These are phyloP conservation scores for Eubasilissa regina DNA, from an alignment of 1,140 invertebrate species.

Conservation along the genomic window DNA sequence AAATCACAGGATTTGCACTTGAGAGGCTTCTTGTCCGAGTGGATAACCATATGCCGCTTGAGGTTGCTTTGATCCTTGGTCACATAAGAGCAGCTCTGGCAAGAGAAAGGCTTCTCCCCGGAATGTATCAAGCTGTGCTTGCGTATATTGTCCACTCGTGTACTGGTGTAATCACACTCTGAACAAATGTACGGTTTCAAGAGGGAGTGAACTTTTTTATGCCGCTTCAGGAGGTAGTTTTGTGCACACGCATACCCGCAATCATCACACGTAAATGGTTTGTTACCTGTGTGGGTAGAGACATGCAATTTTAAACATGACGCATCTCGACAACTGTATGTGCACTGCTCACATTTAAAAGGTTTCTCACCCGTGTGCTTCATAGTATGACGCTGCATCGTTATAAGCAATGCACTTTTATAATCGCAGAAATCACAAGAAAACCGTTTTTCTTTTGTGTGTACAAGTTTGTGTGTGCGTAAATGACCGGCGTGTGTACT, in stretches of 20 bases:
- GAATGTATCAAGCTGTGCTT: constrained; percentile 3
- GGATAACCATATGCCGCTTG: constrained; percentile 11
- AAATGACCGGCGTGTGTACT: constrained; percentile 2
- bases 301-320: neutral
- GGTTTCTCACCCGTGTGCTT: constrained; percentile 11
- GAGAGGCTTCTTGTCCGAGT: constrained; percentile 8
- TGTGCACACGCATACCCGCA: neutral
- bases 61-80: neutral
- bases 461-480: constrained; percentile 15
- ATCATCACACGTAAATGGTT: constrained; percentile 13
- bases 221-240: neutral
- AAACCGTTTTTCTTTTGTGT: constrained; percentile 18
- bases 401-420: constrained; percentile 8
- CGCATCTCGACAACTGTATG: neutral
- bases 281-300: neutral
- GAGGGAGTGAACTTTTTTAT: constrained; percentile 4
- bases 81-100: neutral
- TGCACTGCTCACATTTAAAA: neutral
- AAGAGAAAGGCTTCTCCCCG: constrained; percentile 21
- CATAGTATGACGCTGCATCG: neutral
- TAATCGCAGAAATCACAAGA: constrained; percentile 17
- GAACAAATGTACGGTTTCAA: constrained; percentile 3
- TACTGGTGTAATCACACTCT: neutral
- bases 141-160: neutral
- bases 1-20: constrained; percentile 2